Evolutionary conservation across 2,888 invertebrate species (phyloP).

Genomic region (Mellilla xanthometata): DNA sequence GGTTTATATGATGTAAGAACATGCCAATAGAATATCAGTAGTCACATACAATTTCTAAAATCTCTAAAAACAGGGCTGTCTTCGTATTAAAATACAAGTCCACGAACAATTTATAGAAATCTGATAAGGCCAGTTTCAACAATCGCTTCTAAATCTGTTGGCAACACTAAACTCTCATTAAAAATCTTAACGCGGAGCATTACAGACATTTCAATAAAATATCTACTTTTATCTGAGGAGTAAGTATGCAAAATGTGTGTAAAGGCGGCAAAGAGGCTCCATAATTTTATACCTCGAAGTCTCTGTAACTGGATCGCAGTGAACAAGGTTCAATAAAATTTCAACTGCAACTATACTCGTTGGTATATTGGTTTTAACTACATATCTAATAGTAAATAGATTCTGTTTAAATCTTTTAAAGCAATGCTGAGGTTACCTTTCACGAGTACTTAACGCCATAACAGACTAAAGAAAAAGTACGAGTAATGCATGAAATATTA

Average conservation of each 20-base stretch:
- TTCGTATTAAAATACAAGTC: not conserved
- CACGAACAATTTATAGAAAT: conserved; percentile 10
- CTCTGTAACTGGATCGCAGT: conserved; percentile 12
- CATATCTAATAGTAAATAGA: too few relatives aligned
- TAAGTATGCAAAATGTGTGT: conserved; percentile 63
- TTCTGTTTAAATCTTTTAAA: too few relatives aligned
- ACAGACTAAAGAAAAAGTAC: too few relatives aligned
- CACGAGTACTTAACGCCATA: too few relatives aligned
- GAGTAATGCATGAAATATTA: too few relatives aligned
- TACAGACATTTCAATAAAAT: conserved; percentile 58
- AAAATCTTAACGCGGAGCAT: conserved; percentile 43
- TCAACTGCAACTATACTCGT: too few relatives aligned
- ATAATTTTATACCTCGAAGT: conserved; percentile 53
- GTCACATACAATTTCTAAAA: too few relatives aligned
- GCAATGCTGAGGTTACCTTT: too few relatives aligned
- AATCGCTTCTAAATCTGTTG: conserved; percentile 27
- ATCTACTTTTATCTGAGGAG: conserved; percentile 55
- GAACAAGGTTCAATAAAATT: conserved; percentile 8
- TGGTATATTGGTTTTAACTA: too few relatives aligned
- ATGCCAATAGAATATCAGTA: too few relatives aligned
- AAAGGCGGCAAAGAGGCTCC: conserved; percentile 51
- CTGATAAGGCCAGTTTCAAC: conserved; percentile 20
- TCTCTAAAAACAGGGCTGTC: too few relatives aligned
- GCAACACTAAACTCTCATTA: conserved; percentile 37
- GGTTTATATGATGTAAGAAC: too few relatives aligned